Evolutionary conservation across 2,888 invertebrate genomes (phyloP), one percentile per base, ranked within the genome.

Genomic region (Griposia aprilina): DNA sequence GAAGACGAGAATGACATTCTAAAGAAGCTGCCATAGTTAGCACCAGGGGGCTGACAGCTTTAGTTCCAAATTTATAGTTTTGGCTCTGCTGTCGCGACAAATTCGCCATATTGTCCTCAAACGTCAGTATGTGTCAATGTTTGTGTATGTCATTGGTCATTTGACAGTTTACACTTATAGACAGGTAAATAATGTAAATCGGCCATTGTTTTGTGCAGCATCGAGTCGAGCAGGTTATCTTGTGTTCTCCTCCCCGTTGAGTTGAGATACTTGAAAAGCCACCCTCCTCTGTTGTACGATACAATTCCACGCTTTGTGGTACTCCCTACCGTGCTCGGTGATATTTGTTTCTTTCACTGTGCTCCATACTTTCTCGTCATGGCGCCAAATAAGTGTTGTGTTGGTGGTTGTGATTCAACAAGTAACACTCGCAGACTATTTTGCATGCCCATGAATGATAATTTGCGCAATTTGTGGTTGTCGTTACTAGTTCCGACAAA

Each of bases 211-310:
- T 36, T 57, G 23, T 57, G n/a, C 55, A 62, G 3, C 62, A 36
- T 62, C 62, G 62, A 62, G 62, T 62, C 62, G 62, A 62, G 36
- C 62, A 62, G 62, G 20, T 20, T 62, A 62, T 20, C 36, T 36
- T 62, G 62, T 62, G 36, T 62, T 62, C 62, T 36, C 36, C 41
- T 41, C 41, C 36, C 30, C 36, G 20, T 48, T 48, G 48, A 15
- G 60, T 62, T 62, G 36, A 62, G 36, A 62, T 62, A 30, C 36
- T 62, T 62, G 36, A 36, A 11, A 62, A 62, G 36, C 36, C 62
- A 62, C 62, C 15, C 48, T 52, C 63, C 63, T 63, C 63, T 41
- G 41, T 63, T 63, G 63, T 63, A 41, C 63, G 23, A 63, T 63
- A 41, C 63, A 63, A 63, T 63, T 63, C 63, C 41, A n/a, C 41